Percentiles rank a stretch among this genome's conserved stretches.
phyloP scores from a whole-genome alignment of 2,888 invertebrate genomes.

The Mylabris sibirica region DNA sequence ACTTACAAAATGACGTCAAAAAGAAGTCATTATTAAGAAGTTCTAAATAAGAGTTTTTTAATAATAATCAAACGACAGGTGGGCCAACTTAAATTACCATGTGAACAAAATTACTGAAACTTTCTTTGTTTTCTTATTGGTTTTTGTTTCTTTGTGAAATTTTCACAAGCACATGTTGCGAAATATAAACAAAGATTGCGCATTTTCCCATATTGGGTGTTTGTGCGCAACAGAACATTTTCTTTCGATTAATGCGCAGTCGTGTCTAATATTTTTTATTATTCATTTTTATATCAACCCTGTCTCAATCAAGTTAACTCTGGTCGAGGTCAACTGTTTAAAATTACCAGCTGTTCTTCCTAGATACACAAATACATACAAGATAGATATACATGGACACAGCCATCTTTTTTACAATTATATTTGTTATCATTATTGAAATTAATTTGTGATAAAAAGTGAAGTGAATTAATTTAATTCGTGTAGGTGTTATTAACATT shows the following conservation, averaged over 20 bases:
- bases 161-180: neutral
- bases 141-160: neutral
- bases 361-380: neutral
- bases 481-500: neutral
- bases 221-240: neutral
- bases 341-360: conserved; percentile 9
- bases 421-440: neutral
- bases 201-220: conserved; percentile 1
- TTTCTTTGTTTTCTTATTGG: neutral
- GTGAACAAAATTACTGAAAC: too few species aligned
- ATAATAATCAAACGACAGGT: too few species aligned
- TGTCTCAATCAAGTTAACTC: conserved; percentile 10
- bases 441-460: neutral
- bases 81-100: neutral
- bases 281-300: neutral
- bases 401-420: neutral
- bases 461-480: neutral
- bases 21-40: too few species aligned
- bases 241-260: neutral
- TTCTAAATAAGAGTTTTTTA: too few species aligned
- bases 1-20: too few species aligned
- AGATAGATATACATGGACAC: neutral
- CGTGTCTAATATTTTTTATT: neutral
- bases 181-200: conserved; percentile 15
- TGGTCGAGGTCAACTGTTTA: conserved; percentile 13